Evolutionary conservation across 2,888 invertebrate species (phyloP).

Genomic region (Herminia tarsipennalis): DNA sequence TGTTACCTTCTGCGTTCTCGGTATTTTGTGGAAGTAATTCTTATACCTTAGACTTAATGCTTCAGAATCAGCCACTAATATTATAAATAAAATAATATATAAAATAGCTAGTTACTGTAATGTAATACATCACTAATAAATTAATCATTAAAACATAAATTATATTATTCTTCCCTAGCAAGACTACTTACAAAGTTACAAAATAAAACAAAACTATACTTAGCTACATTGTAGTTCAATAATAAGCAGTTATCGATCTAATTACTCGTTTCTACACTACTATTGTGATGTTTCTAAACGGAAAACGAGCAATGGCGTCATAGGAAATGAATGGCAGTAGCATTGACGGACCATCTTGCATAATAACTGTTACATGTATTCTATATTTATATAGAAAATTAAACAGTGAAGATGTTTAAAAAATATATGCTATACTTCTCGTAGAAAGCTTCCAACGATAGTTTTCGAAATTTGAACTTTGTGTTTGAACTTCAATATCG

Average conservation of each 20-base stretch:
- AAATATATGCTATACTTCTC: neutral
- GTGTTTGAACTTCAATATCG: too few species aligned
- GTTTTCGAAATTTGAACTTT: too few species aligned
- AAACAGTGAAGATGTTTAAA: neutral
- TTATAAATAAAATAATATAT: too few species aligned
- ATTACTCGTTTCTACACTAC: slow-evolving; percentile 20
- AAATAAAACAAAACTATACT: neutral
- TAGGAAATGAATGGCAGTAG: slow-evolving; percentile 23
- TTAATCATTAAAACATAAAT: too few species aligned
- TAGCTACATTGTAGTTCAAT: neutral
- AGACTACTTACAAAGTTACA: neutral
- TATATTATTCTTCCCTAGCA: too few species aligned
- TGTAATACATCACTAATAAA: too few species aligned
- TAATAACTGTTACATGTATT: slow-evolving; percentile 12
- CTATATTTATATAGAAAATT: slow-evolving; percentile 1
- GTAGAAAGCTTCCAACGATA: neutral
- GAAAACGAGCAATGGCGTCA: slow-evolving; percentile 19
- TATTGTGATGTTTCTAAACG: slow-evolving; percentile 25
- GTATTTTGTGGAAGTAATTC: too few species aligned
- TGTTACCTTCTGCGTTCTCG: too few species aligned
- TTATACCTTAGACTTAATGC: too few species aligned
- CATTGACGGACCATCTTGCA: slow-evolving; percentile 12
- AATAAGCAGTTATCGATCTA: slow-evolving; percentile 5
- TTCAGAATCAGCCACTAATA: too few species aligned
- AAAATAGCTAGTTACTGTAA: too few species aligned